phyloP scores from a whole-genome alignment of 2,797 vertebrate species.

The Typhlichthys eigenmanni region DNA sequence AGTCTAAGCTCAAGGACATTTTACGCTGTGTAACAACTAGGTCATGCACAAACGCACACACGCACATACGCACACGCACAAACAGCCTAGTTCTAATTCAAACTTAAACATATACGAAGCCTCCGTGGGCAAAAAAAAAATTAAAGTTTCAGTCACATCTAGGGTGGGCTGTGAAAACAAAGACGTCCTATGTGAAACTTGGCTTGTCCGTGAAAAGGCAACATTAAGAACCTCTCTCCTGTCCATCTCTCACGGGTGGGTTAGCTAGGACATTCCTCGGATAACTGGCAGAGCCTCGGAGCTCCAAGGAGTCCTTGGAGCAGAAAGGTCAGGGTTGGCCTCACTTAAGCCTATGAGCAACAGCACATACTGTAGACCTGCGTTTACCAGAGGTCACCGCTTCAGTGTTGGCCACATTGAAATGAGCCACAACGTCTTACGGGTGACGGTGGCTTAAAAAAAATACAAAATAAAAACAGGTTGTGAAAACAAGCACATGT shows the following conservation, averaged over 20 bases:
- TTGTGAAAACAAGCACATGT: too few species aligned
- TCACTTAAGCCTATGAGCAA: slow-evolving; percentile 10
- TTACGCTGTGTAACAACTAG: neutral
- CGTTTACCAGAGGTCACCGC: neutral
- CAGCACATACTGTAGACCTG: slow-evolving; percentile 2
- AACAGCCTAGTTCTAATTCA: neutral
- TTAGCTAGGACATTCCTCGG: slow-evolving; percentile 70
- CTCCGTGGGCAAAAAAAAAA: slow-evolving; percentile 21
- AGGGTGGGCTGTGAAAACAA: slow-evolving; percentile 48
- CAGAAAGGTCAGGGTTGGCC: slow-evolving; percentile 11
- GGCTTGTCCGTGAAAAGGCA: slow-evolving; percentile 56
- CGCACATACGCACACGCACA: slow-evolving; percentile 20
- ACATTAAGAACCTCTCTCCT: slow-evolving; percentile 53
- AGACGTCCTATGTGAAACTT: slow-evolving; percentile 54
- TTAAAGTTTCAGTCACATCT: slow-evolving; percentile 30
- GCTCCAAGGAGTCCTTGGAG: slow-evolving; percentile 54
- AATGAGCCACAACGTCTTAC: neutral
- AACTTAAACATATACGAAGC: neutral
- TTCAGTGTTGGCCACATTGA: neutral
- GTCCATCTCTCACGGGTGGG: slow-evolving; percentile 41
- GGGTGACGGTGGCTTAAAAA: too few species aligned
- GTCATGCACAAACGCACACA: neutral
- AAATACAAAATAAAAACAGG: too few species aligned
- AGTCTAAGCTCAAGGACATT: neutral
- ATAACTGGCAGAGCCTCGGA: slow-evolving; percentile 64